Base-by-base conservation (phyloP, 1,140 invertebrate genomes). In the Neodiprion fabricii region DNA sequence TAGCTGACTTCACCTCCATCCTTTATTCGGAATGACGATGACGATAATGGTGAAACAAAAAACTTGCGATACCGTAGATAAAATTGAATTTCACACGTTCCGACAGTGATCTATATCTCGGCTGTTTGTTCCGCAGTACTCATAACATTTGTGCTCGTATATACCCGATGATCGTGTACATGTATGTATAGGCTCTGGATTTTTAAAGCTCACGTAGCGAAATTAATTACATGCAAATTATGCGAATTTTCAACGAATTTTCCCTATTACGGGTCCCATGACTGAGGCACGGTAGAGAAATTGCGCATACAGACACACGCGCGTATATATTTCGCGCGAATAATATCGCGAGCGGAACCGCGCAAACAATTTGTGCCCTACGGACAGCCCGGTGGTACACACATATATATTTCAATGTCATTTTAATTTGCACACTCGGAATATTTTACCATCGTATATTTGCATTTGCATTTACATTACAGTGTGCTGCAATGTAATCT, bases 381-480 rank as follows among this genome's bases (percentile, higher is more conserved):
- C n/a, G 73, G 11, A 17, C n/a, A 12, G 9, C 53, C 53, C 53
- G 53, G 4, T 17, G 9, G 53, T 76, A 70, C 70, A 70, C 77
- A 73, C 79, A 78, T 85, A 85, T 86, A 85, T 85, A 85, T 86
- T 85, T 86, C 81, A 83, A 82, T 84, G 83, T 87, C 84, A 87
- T 87, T 87, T 85, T 86, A 86, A 87, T 87, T 87, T 83, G 81
- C 85, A 80, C 79, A 85, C 82, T 83, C 79, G 80, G 86, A 86
- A 87, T 87, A 86, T 86, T 87, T 86, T 85, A 87, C 83, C 83
- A 84, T 86, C 80, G 79, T 79, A 40, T 40, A 87, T 87, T 87
- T 86, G 83, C 85, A 87, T 87, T 79, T 81, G 81, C 80, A 87
- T 87, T 79, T 81, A 81, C 80, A 86, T 87, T 86, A 85, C 82